These are phyloP conservation scores for Emberiza fucata DNA, from an alignment of 2,113 vertebrate species.

Conservation along the genomic window DNA sequence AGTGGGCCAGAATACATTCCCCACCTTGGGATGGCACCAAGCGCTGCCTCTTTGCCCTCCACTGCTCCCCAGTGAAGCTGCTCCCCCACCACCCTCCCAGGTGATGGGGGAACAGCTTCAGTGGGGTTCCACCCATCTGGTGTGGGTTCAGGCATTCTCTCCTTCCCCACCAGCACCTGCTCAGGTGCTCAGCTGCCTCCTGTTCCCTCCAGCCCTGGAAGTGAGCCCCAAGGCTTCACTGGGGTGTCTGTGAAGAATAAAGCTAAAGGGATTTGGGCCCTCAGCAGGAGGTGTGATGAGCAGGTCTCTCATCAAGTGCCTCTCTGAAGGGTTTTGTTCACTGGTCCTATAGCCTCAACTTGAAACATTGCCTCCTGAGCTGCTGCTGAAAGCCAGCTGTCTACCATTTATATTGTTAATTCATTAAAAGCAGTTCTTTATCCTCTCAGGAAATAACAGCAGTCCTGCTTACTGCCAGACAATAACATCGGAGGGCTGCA, in stretches of 20 bases:
- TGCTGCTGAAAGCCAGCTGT: slow-evolving; percentile 70
- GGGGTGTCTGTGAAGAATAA: background rate
- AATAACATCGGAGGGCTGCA: slow-evolving; percentile 62
- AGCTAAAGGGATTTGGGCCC: background rate
- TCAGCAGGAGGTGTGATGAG: background rate
- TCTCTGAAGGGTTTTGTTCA: background rate
- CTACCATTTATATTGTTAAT: slow-evolving; percentile 72
- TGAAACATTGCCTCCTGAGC: slow-evolving; percentile 44
- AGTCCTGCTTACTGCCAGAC: slow-evolving; percentile 67
- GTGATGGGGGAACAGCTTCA: too few species aligned
- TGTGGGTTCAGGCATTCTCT: background rate
- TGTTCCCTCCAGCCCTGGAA: background rate
- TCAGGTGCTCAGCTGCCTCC: background rate
- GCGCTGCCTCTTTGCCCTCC: background rate
- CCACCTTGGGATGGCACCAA: background rate
- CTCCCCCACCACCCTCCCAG: background rate
- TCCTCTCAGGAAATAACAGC: slow-evolving; percentile 77
- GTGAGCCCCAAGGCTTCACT: background rate
- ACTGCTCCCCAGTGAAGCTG: background rate
- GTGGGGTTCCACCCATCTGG: too few species aligned
- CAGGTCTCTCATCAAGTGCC: background rate
- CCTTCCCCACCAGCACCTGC: background rate
- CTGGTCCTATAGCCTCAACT: background rate
- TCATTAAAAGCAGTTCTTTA: slow-evolving; percentile 76
- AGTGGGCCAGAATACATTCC: background rate